A percentile compares a stretch with the other conserved stretches of the same genome.
These are phyloP conservation scores for Acronicta psi DNA, from an alignment of 2,888 invertebrate species.

Conservation along the genomic window DNA sequence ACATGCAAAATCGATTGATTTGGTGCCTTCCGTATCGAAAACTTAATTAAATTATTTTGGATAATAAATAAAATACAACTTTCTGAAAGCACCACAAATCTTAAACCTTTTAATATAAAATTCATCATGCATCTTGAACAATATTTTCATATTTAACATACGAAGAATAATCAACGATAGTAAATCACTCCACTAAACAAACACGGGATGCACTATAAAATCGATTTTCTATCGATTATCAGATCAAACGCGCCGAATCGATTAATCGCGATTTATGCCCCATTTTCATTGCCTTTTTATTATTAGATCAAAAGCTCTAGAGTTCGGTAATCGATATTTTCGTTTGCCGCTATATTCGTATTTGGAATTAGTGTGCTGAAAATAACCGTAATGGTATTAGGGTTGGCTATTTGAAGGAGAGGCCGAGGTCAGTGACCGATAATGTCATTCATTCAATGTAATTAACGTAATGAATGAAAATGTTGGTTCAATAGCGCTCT, in stretches of 20 bases:
- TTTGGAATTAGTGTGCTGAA: constrained; percentile 40
- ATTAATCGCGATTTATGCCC: constrained; percentile 69
- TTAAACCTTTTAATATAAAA: constrained; percentile 27
- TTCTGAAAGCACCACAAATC: constrained; percentile 39
- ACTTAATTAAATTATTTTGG: too few relatives aligned
- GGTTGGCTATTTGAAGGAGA: constrained; percentile 47
- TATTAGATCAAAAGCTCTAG: constrained; percentile 73
- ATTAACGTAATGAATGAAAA: constrained; percentile 35
- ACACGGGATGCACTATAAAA: constrained; percentile 51
- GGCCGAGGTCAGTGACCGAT: constrained; percentile 47
- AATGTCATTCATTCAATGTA: constrained; percentile 44
- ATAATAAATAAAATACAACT: constrained; percentile 16
- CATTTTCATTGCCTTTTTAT: constrained; percentile 61
- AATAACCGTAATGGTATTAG: constrained; percentile 46
- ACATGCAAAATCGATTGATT: too few relatives aligned
- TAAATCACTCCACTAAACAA: constrained; percentile 48
- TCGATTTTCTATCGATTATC: constrained; percentile 65
- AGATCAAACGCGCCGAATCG: constrained; percentile 74
- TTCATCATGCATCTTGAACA: constrained; percentile 28
- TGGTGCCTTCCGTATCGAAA: too few relatives aligned
- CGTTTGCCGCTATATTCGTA: constrained; percentile 44
- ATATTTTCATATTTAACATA: constrained; percentile 41
- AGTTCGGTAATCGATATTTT: constrained; percentile 59
- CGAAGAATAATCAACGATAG: constrained; percentile 27
- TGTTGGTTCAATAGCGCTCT: constrained; percentile 32